phyloP scores from a whole-genome alignment of 2,113 vertebrate genomes.

The Nasalis larvatus region DNA sequence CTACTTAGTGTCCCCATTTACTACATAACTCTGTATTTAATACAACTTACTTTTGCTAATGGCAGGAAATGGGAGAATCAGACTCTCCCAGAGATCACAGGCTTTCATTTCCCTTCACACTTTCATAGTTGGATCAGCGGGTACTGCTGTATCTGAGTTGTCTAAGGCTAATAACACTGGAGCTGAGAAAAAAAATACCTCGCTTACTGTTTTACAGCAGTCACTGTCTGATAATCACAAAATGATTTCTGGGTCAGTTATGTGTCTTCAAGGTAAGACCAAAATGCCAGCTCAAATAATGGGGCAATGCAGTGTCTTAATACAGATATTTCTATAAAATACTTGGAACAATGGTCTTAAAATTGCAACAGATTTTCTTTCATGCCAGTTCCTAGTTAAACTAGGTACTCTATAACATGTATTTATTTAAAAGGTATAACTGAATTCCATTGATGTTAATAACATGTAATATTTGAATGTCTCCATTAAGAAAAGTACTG shows the following conservation, averaged over 20 bases:
- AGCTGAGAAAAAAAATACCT: not conserved
- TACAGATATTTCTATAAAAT: slow-evolving; percentile 53
- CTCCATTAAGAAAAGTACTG: slow-evolving; percentile 6
- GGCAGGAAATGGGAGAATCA: not conserved
- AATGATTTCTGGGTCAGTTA: slow-evolving; percentile 61
- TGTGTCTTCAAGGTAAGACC: slow-evolving; percentile 56
- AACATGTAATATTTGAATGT: slow-evolving; percentile 18
- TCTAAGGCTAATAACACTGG: slow-evolving; percentile 47
- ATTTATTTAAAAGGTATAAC: slow-evolving; percentile 37
- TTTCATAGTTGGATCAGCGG: slow-evolving; percentile 46
- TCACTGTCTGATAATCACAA: slow-evolving; percentile 61
- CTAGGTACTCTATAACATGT: not conserved
- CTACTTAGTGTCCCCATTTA: not conserved
- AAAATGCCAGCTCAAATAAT: slow-evolving; percentile 56
- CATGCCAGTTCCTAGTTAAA: not conserved
- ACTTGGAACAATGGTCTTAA: slow-evolving; percentile 36
- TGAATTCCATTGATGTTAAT: slow-evolving; percentile 21
- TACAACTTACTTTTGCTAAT: slow-evolving; percentile 59
- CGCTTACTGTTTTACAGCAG: slow-evolving; percentile 53
- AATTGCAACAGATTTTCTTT: slow-evolving; percentile 53
- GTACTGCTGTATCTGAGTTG: slow-evolving; percentile 20
- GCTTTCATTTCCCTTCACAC: slow-evolving; percentile 42
- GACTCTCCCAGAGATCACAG: slow-evolving; percentile 31
- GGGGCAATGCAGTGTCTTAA: slow-evolving; percentile 19
- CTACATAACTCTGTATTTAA: slow-evolving; percentile 46